These are phyloP conservation scores for Calvadosia cruxmelitensis DNA, from an alignment of 30 jellyfish, hydroid and myxozoan genomes.

Conservation along the genomic window DNA sequence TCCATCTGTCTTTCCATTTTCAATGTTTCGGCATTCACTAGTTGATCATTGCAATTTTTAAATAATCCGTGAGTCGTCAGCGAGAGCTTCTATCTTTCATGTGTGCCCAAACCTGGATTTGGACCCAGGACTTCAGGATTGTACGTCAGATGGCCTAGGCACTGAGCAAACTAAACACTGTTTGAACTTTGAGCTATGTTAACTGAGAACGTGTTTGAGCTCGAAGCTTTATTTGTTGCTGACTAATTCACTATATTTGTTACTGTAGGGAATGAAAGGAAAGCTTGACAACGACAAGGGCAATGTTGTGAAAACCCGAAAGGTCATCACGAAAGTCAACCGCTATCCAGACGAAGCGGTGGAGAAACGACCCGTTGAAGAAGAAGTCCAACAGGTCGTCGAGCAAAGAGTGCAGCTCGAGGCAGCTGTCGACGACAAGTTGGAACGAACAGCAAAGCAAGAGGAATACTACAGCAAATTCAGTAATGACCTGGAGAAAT, in stretches of 20 bases:
- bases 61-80: no score
- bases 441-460: conserved; percentile 34
- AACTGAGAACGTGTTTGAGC: no score
- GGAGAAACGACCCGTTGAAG: conserved; percentile 43
- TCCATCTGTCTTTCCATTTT: no score
- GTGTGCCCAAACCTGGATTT: no score
- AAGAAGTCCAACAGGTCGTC: conserved; percentile 31
- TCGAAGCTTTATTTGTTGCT: not conserved
- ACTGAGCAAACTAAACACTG: no score
- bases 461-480: conserved; percentile 40
- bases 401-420: conserved; percentile 40
- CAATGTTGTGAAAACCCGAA: conserved; percentile 9
- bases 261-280: conserved; percentile 37
- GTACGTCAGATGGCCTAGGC: no score
- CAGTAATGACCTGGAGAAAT: conserved; percentile 28
- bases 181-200: no score
- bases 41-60: no score
- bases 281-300: conserved; percentile 39
- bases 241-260: not conserved
- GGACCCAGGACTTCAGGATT: no score
- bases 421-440: conserved; percentile 17
- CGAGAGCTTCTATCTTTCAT: no score
- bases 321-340: conserved; percentile 6
- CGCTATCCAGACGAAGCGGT: conserved; percentile 26
- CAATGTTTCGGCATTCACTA: no score